Base-by-base conservation (phyloP, 2,797 vertebrate species). In the Hippoglossus hippoglossus region DNA sequence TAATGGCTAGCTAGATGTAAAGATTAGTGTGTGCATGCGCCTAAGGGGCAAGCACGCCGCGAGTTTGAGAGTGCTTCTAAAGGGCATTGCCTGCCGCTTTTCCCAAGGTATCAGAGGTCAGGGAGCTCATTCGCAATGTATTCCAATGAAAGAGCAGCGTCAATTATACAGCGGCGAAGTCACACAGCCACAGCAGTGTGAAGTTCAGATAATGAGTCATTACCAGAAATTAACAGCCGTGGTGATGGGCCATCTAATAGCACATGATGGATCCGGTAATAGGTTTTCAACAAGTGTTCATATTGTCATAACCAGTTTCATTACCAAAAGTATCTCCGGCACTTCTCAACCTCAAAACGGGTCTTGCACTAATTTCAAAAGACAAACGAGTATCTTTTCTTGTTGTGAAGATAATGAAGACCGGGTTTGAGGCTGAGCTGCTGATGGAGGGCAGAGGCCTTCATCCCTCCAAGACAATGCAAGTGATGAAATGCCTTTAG, bases 201-300 rank as follows among this genome's bases (percentile, higher is more conserved):
- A 70, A 63, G 77, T 74, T 68, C 67, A 76, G 47, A 82, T 83
- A 80, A 86, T 83, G 84, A 80, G 71, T 83, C 84, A 65, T 87
- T 84, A 84, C 70, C 56, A 28, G 55, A 77, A 76, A 75, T 87
- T 76, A 83, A 85, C 79, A 83, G 66, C 82, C 59, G 53, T 74
- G 76, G 50, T 47, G 72, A 89, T 79, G 80, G 71, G 67, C 68
- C 39, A 67, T 77, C 67, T 68, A 75, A 75, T 25, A 58, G 70
- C 70, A 77, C 49, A 67, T 22, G 64, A 86, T 76, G 68, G 73
- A 75, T 70, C 70, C 31, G 5, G 52, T 72, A 71, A 81, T 85
- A 50, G 70, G 53, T 69, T 87, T 81, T 75, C 78, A 70, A 76
- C 76, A 81, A 86, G 76, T 69, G 63, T 59, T 78, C 74, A 58